These are phyloP conservation scores for Martes flavigula DNA, from an alignment of 2,797 vertebrate genomes.

Conservation along the genomic window DNA sequence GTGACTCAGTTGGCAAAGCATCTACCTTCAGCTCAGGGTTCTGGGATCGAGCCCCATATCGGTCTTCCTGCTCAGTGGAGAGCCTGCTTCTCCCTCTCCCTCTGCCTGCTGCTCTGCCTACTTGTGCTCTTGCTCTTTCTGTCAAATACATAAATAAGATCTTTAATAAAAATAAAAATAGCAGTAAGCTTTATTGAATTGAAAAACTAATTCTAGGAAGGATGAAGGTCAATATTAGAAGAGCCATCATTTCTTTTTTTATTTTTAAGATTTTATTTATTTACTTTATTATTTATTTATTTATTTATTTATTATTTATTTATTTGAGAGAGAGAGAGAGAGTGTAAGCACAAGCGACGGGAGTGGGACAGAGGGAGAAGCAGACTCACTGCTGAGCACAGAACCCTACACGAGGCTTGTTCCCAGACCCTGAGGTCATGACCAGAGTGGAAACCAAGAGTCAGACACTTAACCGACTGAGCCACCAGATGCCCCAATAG, in stretches of 20 bases:
- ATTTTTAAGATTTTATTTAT: not conserved
- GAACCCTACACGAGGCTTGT: rapidly evolving
- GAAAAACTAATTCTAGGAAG: not conserved
- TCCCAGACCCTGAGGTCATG: not conserved
- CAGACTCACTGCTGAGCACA: not conserved
- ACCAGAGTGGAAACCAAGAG: not conserved
- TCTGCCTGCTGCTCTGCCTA: no score
- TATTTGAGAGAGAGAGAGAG: not conserved
- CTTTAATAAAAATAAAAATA: not conserved
- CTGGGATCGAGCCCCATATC: no score
- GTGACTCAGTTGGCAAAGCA: no score
- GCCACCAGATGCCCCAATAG: not conserved
- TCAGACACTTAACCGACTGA: not conserved
- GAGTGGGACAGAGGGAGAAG: not conserved
- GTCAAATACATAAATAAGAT: no score
- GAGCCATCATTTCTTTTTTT: no score
- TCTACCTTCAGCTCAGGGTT: no score
- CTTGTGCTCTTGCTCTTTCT: no score
- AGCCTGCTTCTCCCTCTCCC: no score
- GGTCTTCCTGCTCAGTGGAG: no score
- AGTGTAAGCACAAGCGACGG: not conserved
- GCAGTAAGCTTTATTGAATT: not conserved
- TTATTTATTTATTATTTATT: not conserved
- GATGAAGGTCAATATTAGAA: not conserved
- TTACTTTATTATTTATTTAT: not conserved